Conservation (phyloP, 1,140 invertebrate species). For the Hesperophylax magnus region DNA sequence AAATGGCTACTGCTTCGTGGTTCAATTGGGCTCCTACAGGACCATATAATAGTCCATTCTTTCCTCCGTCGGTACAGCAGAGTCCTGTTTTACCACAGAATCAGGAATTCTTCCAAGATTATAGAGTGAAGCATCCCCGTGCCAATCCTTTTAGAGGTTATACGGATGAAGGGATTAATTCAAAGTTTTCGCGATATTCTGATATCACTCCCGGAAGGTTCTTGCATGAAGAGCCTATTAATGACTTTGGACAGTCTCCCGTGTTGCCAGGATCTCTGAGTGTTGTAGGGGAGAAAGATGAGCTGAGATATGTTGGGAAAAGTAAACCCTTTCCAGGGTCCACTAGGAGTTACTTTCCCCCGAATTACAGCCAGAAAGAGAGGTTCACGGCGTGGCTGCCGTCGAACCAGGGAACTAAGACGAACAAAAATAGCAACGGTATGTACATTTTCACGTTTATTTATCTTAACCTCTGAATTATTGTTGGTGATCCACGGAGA, state of each 20-base stretch:
- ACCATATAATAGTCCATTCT: constrained; percentile 53
- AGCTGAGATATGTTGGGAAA: not conserved
- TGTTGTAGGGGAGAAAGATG: constrained; percentile 16
- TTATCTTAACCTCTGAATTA: not conserved
- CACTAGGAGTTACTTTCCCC: not conserved
- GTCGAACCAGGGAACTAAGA: not conserved
- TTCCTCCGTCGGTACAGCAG: not conserved
- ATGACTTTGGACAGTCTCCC: not conserved
- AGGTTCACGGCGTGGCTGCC: not conserved
- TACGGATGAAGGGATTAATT: not conserved
- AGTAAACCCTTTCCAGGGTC: constrained; percentile 15
- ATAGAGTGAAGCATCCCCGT: not conserved
- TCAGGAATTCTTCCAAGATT: not conserved
- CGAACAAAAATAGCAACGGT: not conserved
- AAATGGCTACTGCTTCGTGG: constrained; percentile 59
- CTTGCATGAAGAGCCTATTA: not conserved
- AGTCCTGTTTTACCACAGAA: not conserved
- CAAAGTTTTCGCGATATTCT: not conserved
- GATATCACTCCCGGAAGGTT: constrained; percentile 5
- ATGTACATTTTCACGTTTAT: not conserved
- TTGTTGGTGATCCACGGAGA: not conserved
- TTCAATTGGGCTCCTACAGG: constrained; percentile 63
- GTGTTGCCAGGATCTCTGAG: constrained; percentile 34
- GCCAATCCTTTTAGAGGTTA: constrained; percentile 34
- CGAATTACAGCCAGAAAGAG: not conserved